Evolutionary conservation across 2,888 invertebrate species (phyloP), one percentile per base, ranked within the genome.

Genomic region (Timandra comae): DNA sequence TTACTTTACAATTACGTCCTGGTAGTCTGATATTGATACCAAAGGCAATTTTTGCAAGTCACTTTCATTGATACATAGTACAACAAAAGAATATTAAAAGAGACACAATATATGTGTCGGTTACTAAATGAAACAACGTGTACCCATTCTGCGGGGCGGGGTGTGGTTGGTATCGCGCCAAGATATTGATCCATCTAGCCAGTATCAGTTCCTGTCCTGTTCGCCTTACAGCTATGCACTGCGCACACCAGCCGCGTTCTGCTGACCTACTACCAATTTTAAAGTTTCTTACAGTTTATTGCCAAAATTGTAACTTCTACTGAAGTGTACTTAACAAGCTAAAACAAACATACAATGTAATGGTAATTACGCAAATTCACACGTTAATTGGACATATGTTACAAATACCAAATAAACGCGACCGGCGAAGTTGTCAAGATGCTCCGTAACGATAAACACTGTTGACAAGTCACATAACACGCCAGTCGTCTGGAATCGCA

Each of bases 261-360:
- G 59, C 62, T 69, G 35, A 55, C 52, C 48, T 53, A 44, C 33
- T 62, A 58, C 67, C 68, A 74, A 74, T 74, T 72, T n/a, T n/a
- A n/a, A n/a, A n/a, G n/a, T n/a, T n/a, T n/a, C n/a, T n/a, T n/a
- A n/a, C n/a, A n/a, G n/a, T n/a, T n/a, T n/a, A n/a, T n/a, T n/a
- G n/a, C n/a, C n/a, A n/a, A n/a, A n/a, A n/a, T n/a, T n/a, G n/a
- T n/a, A n/a, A n/a, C n/a, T n/a, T n/a, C n/a, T n/a, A n/a, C n/a
- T n/a, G n/a, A n/a, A n/a, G n/a, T n/a, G n/a, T n/a, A n/a, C n/a
- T n/a, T n/a, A n/a, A n/a, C n/a, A n/a, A n/a, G n/a, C n/a, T n/a
- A n/a, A n/a, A n/a, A n/a, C n/a, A 16, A 16, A 6, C 16, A 16
- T 16, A 16, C 26, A 33, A 27, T 30, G 27, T 28, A 25, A 31